Percentiles rank a stretch among this genome's conserved stretches.
These are phyloP conservation scores for Phalacrocorax aristotelis DNA, from an alignment of 2,113 vertebrate species.

Conservation along the genomic window DNA sequence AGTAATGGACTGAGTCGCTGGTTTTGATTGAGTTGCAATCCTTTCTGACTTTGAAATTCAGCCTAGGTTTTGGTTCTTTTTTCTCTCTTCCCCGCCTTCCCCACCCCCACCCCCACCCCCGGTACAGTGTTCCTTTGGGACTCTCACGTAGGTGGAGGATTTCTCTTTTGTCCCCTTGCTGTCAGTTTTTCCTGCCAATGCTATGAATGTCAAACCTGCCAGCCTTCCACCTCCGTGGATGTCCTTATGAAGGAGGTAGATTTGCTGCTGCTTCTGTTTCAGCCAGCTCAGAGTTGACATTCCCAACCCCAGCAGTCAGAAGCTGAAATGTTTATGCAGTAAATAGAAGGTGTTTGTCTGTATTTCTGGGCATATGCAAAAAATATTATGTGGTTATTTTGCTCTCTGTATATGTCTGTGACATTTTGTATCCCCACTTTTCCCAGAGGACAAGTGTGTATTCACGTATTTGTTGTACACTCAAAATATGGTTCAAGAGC, in stretches of 20 bases:
- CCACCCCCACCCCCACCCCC: too few species aligned
- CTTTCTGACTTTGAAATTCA: constrained; percentile 15
- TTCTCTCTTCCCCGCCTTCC: too few species aligned
- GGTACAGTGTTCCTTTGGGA: constrained; percentile 3
- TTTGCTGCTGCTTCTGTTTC: not conserved
- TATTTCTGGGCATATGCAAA: not conserved
- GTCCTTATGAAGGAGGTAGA: constrained; percentile 5
- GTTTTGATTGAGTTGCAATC: not conserved
- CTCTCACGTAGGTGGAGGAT: not conserved
- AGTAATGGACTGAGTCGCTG: not conserved
- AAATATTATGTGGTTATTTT: not conserved
- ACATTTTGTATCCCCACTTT: not conserved
- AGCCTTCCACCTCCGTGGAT: constrained; percentile 15
- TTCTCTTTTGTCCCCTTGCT: not conserved
- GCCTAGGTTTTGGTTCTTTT: not conserved
- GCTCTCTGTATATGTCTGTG: not conserved
- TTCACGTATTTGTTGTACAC: not conserved
- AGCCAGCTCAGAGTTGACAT: not conserved
- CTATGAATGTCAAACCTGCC: not conserved
- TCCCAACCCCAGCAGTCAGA: not conserved
- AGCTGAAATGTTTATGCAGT: not conserved
- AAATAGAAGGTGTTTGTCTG: not conserved
- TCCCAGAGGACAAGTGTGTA: not conserved
- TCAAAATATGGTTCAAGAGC: not conserved
- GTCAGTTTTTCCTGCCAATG: not conserved